Evolutionary conservation across 2,113 vertebrate species (phyloP).

Genomic region (Thamnophis sirtalis): DNA sequence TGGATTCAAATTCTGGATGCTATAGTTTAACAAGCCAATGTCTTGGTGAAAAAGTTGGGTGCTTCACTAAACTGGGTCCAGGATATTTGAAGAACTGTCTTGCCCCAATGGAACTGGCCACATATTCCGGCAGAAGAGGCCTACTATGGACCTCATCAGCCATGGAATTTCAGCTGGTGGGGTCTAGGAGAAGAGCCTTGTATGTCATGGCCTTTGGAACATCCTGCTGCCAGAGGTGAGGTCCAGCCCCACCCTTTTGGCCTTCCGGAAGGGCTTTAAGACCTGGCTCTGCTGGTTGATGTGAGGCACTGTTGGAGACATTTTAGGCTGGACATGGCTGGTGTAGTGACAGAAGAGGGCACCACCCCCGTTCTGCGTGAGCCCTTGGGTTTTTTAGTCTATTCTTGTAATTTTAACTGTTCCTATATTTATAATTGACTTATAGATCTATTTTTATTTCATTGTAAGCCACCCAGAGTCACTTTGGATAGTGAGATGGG

Average conservation of each 20-base stretch:
- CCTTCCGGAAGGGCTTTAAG: neutral
- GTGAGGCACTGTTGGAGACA: neutral
- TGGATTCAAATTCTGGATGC: neutral
- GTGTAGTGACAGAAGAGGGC: too few species aligned
- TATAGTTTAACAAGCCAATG: neutral
- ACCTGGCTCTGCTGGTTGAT: neutral
- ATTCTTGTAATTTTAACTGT: neutral
- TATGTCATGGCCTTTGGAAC: too few species aligned
- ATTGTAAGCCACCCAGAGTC: neutral
- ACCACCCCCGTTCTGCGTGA: too few species aligned
- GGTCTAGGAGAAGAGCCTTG: too few species aligned
- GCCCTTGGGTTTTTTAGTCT: too few species aligned
- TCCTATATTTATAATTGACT: neutral
- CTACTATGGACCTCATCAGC: too few species aligned
- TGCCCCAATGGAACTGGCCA: neutral
- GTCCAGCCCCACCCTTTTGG: too few species aligned
- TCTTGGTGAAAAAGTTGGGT: neutral
- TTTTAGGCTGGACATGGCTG: too few species aligned
- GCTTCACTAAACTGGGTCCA: neutral
- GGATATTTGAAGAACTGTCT: neutral
- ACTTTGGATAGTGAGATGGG: too few species aligned
- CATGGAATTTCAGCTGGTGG: too few species aligned
- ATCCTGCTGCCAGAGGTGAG: too few species aligned
- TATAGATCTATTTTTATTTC: neutral
- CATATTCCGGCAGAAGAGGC: neutral